These are phyloP conservation scores for Triplophysa siluroides DNA, from an alignment of 2,113 vertebrate genomes.

Conservation along the genomic window DNA sequence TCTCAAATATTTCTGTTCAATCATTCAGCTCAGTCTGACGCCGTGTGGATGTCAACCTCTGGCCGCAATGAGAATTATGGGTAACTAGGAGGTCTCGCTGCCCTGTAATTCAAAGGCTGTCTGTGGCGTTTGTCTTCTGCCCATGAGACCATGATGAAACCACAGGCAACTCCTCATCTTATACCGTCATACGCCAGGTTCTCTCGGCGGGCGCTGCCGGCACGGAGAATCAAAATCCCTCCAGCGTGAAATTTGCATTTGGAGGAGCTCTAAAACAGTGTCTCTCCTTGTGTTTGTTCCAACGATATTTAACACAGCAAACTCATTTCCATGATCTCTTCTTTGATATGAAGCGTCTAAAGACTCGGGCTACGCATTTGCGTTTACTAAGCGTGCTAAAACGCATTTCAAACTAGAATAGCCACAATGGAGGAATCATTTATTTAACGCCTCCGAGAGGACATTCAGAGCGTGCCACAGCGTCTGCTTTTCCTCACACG, in stretches of 20 bases:
- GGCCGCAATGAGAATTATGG: too few species aligned
- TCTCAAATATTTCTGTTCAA: too few species aligned
- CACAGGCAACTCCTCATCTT: slow-evolving; percentile 30
- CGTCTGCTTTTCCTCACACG: background rate
- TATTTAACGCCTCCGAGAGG: background rate
- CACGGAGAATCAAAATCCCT: background rate
- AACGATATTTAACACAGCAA: background rate
- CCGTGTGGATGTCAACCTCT: too few species aligned
- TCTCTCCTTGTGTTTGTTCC: background rate
- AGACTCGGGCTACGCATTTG: background rate
- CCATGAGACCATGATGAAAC: slow-evolving; percentile 49
- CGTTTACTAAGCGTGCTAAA: slow-evolving; percentile 4
- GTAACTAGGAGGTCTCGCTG: too few species aligned
- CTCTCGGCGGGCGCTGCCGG: background rate
- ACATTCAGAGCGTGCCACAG: background rate
- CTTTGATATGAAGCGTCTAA: background rate
- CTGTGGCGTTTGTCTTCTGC: background rate
- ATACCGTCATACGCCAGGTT: background rate
- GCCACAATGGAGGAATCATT: background rate
- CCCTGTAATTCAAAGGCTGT: too few species aligned
- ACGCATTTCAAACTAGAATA: background rate
- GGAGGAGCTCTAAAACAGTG: background rate
- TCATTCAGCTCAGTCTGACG: too few species aligned
- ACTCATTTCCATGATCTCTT: background rate
- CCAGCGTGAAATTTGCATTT: background rate